Percentiles rank a stretch among this genome's conserved stretches.
These are phyloP conservation scores for Chinchilla lanigera DNA, from an alignment of 2,113 vertebrate species.

Conservation along the genomic window DNA sequence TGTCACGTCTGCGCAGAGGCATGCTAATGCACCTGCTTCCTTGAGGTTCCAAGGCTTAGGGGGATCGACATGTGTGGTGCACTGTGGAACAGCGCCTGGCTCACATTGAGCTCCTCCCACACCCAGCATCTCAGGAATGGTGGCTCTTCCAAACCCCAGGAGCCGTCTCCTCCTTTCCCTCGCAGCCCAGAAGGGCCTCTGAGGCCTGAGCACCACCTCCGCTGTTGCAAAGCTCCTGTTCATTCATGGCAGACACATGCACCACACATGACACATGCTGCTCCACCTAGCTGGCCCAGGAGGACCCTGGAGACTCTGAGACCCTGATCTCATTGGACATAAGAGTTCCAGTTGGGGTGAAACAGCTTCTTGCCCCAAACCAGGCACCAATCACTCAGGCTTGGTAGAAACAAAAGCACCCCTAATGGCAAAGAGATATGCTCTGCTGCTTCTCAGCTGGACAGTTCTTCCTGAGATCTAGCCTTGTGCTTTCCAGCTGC, in stretches of 20 bases:
- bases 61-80: rapidly evolving
- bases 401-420: neutral
- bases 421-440: neutral
- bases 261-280: rapidly evolving
- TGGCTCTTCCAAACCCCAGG: neutral
- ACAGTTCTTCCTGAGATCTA: neutral
- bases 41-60: neutral
- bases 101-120: neutral
- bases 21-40: neutral
- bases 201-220: neutral
- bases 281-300: neutral
- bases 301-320: neutral
- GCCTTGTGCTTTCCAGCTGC: neutral
- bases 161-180: neutral
- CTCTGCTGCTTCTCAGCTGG: rapidly evolving
- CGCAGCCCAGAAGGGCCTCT: neutral
- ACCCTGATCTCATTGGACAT: neutral
- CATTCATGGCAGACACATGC: neutral
- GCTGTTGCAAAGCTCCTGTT: neutral
- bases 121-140: no score
- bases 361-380: neutral
- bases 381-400: neutral
- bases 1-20: neutral
- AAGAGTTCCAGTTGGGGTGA: neutral
- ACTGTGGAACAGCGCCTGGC: neutral